Evolutionary conservation across 37 sponge, comb jelly and placozoan species (phyloP), one percentile per base, ranked within the genome.

Genomic region (Spongilla lacustris): DNA sequence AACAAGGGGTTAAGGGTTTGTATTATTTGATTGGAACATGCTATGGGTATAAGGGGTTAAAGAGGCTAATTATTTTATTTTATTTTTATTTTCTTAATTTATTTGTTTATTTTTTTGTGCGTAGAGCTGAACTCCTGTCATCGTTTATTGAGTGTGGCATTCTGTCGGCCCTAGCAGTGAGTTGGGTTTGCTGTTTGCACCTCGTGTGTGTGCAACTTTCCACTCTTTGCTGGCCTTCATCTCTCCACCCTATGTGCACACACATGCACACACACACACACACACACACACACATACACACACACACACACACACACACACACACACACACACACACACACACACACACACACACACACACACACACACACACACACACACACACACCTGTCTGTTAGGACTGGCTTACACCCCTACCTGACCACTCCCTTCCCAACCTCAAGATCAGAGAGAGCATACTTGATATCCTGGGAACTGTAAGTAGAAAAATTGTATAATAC

Each of bases 351-450:
- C 78, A 77, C 78, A 77, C 49, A 77, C 41, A 77, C 78, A 77
- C 78, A 37, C 78, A 77, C 49, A 37, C 78, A 77, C 78, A 37
- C 78, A 77, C 78, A 26, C 25, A 29, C 35, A 80, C 29, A 36
- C n/a, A 31, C 32, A 67, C 19, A 14, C 19, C 1, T 17, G 21
- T 17, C 14, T 17, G 21, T 17, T 74, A 93, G 92, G 97, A 95
- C 31, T 98, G 99, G 99, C 79, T 98, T 66, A 81, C 83, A 78
- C 99, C 99, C 11, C 91, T 98, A 2, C 99, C 99, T n/a, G 97
- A 98, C 76, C 93, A 93, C 83, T 94, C 95, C 48, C 93, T 98
- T 24, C 99, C 99, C 29, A 94, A 96, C 81, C 72, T 93, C 72
- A 89, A 93, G 83, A 96, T 98, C 77, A 83, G 98, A 66, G 94